These are phyloP conservation scores for Cylloceria caligata DNA, from an alignment of 2,888 invertebrate genomes.

Conservation along the genomic window DNA sequence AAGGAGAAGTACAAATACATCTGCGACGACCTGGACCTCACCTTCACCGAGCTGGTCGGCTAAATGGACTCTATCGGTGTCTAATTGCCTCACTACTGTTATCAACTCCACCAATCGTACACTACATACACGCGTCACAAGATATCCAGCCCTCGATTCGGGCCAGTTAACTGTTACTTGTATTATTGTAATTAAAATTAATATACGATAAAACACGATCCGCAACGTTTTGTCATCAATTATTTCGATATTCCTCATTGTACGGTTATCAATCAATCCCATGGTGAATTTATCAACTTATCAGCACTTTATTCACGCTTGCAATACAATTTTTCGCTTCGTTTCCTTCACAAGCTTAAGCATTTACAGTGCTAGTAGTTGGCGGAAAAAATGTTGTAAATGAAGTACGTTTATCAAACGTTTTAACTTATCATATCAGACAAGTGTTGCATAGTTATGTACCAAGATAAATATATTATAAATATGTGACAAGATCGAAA, in stretches of 20 bases:
- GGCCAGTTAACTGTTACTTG: slow-evolving; percentile 75
- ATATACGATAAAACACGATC: slow-evolving; percentile 77
- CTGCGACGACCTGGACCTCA: slow-evolving; percentile 99
- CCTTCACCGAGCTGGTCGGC: slow-evolving; percentile 95
- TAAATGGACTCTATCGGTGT: slow-evolving; percentile 74
- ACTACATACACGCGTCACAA: slow-evolving; percentile 65
- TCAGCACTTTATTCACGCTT: slow-evolving; percentile 18
- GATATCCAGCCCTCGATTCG: slow-evolving; percentile 65
- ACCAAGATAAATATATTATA: too few species aligned
- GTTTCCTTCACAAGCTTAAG: neutral
- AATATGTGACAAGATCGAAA: too few species aligned
- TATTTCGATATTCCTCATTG: slow-evolving; percentile 14
- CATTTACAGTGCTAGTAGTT: neutral
- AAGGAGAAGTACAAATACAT: slow-evolving; percentile 99
- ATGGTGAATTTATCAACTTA: neutral
- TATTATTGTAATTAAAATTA: slow-evolving; percentile 82
- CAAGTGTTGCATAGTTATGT: too few species aligned
- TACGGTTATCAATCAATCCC: neutral
- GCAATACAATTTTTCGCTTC: slow-evolving; percentile 6
- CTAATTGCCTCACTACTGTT: slow-evolving; percentile 54
- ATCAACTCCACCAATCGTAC: slow-evolving; percentile 54
- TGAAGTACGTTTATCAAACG: neutral
- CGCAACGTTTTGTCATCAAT: slow-evolving; percentile 22
- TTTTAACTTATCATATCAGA: neutral
- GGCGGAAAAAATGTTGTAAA: neutral